Evolutionary conservation across 1,140 invertebrate species (phyloP), one percentile per base, ranked within the genome.

Genomic region (Drosophila pectinifera): DNA sequence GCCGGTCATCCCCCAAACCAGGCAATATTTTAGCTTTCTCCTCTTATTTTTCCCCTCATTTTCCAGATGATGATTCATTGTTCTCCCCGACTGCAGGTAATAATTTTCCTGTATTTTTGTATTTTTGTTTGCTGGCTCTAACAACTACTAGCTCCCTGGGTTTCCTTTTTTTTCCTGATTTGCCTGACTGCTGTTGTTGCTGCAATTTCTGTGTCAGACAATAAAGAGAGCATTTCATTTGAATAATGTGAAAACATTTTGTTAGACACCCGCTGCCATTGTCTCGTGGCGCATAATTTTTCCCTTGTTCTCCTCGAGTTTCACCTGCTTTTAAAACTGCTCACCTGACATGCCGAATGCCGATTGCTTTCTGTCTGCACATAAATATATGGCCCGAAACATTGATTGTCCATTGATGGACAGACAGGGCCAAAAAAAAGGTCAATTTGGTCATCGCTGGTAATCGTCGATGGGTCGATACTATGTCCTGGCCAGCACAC

Each of bases 201-300:
- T 51, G 59, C 36, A 55, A 55, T 38, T 53, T 31, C 18, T 64
- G 65, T 54, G 58, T 45, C 65, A 77, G 81, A 85, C 78, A 81
- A 84, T 81, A 78, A 86, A 81, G 80, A 81, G 80, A 86, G 82
- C 78, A 81, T 84, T 84, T 84, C 78, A 84, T 84, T 84, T 84
- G 78, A 84, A 86, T 84, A 84, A 84, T 84, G 81, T 77, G 68
- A 78, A 84, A 84, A 86, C 81, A 84, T 84, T 86, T 74, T 80
- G 78, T 65, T 78, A 65, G 14, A 42, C 42, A 14, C 69, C 38
- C 43, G 18, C 18, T 73, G 69, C 22, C 62, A 49, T 72, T 67
- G 62, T 58, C 49, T 46, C 34, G 59, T 20, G 48, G 36, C 24
- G 13, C 48, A 70, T 55, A 55, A 55, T 70, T 69, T 39, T 22